Evolutionary conservation across 2,797 vertebrate species (phyloP), one percentile per base, ranked within the genome.

Genomic region (Thripadectes ignobilis): DNA sequence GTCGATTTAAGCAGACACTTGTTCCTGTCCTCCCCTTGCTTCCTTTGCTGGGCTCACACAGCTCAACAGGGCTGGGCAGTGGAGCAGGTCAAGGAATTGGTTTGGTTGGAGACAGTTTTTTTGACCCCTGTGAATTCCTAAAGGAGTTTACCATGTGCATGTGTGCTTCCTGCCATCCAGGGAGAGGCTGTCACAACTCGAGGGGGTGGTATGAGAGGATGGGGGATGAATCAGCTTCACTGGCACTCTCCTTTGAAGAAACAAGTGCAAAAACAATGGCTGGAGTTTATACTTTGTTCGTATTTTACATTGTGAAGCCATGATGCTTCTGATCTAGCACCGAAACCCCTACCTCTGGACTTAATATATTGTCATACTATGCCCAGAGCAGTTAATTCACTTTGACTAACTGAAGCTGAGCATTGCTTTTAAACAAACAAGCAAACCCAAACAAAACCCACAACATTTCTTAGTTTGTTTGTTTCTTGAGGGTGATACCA

Each of bases 221-320:
- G 2, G 32, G 46, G 38, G 36, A 83, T 93, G 89, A 94, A 93
- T 94, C 91, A 83, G 71, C 78, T 62, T 91, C 83, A 12, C 78
- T 91, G 90, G 72, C 88, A 66, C 48, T 78, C 78, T n/a, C 52
- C 51, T 91, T 92, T 85, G 89, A 65, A 96, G 85, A 69, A 95
- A 85, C 81, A 80, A 77, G 89, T 95, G 88, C 48, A 75, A 55
- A 32, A 90, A 34, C 3, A 5, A 12, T 73, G 66, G 46, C 90
- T 90, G 80, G 76, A 92, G 80, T 93, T 97, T 62, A 58, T 75
- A 18, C 36, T 69, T 52, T 29, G 49, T 88, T 84, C 0, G 0
- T 92, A 41, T 45, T 76, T 51, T 73, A 49, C 72, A 9, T 65
- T 82, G 72, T 88, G 87, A 79, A 83, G 61, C 72, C 2, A 0